phyloP scores from a whole-genome alignment of 2,797 vertebrate species.

The Parambassis ranga region DNA sequence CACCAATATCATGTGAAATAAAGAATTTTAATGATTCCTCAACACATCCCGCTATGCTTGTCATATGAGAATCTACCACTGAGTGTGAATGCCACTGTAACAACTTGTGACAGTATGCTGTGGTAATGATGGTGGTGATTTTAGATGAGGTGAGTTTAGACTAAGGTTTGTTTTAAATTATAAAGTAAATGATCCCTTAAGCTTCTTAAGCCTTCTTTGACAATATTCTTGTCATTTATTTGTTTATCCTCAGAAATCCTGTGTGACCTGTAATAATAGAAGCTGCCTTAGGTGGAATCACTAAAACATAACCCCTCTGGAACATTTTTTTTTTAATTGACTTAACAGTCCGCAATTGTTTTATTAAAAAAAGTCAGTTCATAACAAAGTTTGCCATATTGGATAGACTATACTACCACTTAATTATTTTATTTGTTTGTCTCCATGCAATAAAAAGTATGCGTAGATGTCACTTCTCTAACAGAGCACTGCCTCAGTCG shows the following conservation, averaged over 20 bases:
- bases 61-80: not conserved
- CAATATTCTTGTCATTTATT: not conserved
- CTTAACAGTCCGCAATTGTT: not conserved
- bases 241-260: not conserved
- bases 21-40: constrained; percentile 24
- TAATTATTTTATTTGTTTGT: too few species aligned
- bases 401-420: not conserved
- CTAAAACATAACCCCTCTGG: too few species aligned
- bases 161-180: not conserved
- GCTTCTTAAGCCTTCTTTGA: not conserved
- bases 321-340: too few species aligned
- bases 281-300: too few species aligned
- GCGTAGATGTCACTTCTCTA: too few species aligned
- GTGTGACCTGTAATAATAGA: not conserved
- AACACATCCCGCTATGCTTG: constrained; percentile 10
- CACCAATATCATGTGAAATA: constrained; percentile 31
- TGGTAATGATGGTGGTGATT: not conserved
- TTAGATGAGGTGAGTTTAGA: not conserved
- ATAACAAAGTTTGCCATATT: not conserved
- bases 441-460: too few species aligned
- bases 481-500: too few species aligned
- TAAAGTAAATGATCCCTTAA: not conserved
- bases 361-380: not conserved
- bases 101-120: not conserved
- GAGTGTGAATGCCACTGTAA: too few species aligned